Evolutionary conservation across 2,797 vertebrate species (phyloP), one percentile per base, ranked within the genome.

Genomic region (Sebastes hubbsi): DNA sequence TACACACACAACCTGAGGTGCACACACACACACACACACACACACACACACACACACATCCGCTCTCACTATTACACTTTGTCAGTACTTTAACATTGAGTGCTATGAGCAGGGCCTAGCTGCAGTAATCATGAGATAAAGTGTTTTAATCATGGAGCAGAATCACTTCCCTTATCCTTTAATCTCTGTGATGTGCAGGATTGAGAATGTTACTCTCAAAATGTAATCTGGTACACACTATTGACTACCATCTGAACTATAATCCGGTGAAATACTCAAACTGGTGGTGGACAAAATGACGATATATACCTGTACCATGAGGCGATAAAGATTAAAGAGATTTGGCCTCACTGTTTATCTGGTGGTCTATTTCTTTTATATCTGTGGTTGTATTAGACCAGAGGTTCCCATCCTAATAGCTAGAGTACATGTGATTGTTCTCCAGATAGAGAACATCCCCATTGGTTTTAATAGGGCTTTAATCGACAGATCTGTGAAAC

Each of bases 51-150:
- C 61, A 78, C 70, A 58, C 62, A 12, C 36, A 75, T 52, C 54
- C 55, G 16, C 55, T 68, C 54, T 58, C 61, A 75, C 72, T 60
- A 24, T 72, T 66, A 66, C 60, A 49, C 65, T 77, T 76, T 68
- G 55, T 72, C 65, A 61, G 72, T 72, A 52, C 78, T 88, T 80
- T 59, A 84, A 69, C 20, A 9, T 7, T 75, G 64, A 81, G 81
- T 75, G 79, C 70, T 32, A 49, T n/a, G 71, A 76, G 73, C 60
- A 2, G 11, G 46, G 75, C 69, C 69, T 27, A 72, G 63, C 76
- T 69, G 24, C 78, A 77, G 84, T 86, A 87, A 91, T 89, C 86
- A 85, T 38, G 64, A 79, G 84, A 89, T 90, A 52, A 80, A 87
- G 79, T 78, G 77, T 88, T 89, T 85, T 88, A 89, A 90, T 91